Conservation (phyloP, 1,140 invertebrate species). For the Zaprionus kolodkinae region DNA sequence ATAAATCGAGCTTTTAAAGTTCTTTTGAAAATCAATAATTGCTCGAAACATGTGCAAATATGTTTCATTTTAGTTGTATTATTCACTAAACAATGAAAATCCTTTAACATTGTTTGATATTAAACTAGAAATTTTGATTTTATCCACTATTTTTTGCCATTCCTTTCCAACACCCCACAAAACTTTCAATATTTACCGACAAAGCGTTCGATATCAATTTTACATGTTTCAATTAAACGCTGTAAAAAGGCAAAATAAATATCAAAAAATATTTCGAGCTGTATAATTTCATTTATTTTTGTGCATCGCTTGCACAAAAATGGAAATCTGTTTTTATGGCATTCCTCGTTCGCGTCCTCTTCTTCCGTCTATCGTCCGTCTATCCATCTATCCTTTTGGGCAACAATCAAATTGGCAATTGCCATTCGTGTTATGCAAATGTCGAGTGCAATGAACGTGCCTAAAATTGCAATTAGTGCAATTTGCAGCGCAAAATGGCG, state of each 20-base stretch:
- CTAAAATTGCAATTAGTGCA: slow-evolving; percentile 77
- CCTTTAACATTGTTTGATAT: not conserved
- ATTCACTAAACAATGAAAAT: not conserved
- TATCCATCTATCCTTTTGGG: slow-evolving; percentile 7
- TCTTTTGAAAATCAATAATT: no score
- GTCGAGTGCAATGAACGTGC: slow-evolving; percentile 61
- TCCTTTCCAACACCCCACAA: not conserved
- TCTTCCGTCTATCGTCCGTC: not conserved
- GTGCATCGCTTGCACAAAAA: slow-evolving; percentile 30
- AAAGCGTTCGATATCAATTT: slow-evolving; percentile 22
- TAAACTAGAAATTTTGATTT: not conserved
- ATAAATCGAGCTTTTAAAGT: no score
- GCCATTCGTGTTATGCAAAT: slow-evolving; percentile 73
- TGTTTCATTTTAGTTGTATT: not conserved
- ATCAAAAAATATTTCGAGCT: not conserved
- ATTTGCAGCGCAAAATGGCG: slow-evolving; percentile 50
- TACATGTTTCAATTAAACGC: slow-evolving; percentile 42
- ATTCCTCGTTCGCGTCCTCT: no score
- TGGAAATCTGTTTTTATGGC: slow-evolving; percentile 38
- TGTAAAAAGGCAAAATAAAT: not conserved
- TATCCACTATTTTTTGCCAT: no score
- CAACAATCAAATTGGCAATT: slow-evolving; percentile 68
- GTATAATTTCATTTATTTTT: slow-evolving; percentile 20
- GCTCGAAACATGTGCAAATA: no score
- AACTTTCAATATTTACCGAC: not conserved